Evolutionary conservation across 2,797 vertebrate genomes (phyloP).

Genomic region (Tamandua tetradactyla): DNA sequence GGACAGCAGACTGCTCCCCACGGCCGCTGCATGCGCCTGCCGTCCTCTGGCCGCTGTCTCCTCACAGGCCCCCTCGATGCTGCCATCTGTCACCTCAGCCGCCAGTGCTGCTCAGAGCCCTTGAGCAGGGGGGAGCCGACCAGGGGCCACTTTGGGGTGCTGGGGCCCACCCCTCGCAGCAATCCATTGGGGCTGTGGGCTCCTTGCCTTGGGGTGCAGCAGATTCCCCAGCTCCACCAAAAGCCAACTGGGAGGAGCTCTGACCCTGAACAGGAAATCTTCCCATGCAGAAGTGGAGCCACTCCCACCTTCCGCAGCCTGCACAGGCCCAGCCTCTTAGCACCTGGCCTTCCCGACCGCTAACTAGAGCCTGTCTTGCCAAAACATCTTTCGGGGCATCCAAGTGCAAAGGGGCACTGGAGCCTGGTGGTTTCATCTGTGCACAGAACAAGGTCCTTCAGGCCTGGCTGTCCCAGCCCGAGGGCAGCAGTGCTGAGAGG

Average conservation of each 20-base stretch:
- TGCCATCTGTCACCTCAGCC: slow-evolving; percentile 70
- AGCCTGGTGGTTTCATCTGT: too few species aligned
- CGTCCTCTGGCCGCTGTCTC: not conserved
- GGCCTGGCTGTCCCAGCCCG: too few species aligned
- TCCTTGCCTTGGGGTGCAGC: not conserved
- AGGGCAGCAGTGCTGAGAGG: too few species aligned
- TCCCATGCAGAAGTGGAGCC: too few species aligned
- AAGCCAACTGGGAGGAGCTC: not conserved
- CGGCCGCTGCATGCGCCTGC: not conserved
- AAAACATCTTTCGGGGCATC: too few species aligned
- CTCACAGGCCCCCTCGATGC: not conserved
- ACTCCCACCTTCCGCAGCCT: too few species aligned
- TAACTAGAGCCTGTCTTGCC: too few species aligned
- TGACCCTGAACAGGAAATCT: not conserved
- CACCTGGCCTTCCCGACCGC: too few species aligned
- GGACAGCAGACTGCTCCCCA: not conserved
- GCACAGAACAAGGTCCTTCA: too few species aligned
- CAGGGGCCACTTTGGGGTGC: not conserved
- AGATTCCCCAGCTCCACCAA: not conserved
- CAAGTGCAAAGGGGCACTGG: too few species aligned
- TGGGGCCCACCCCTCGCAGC: not conserved
- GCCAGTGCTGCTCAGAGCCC: accelerated
- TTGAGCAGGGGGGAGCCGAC: accelerated
- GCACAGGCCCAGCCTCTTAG: too few species aligned
- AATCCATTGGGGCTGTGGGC: not conserved